Percentiles rank a stretch among this genome's conserved stretches.
phyloP scores from a whole-genome alignment of 2,113 vertebrate genomes.

The Lichenostomus cassidix region DNA sequence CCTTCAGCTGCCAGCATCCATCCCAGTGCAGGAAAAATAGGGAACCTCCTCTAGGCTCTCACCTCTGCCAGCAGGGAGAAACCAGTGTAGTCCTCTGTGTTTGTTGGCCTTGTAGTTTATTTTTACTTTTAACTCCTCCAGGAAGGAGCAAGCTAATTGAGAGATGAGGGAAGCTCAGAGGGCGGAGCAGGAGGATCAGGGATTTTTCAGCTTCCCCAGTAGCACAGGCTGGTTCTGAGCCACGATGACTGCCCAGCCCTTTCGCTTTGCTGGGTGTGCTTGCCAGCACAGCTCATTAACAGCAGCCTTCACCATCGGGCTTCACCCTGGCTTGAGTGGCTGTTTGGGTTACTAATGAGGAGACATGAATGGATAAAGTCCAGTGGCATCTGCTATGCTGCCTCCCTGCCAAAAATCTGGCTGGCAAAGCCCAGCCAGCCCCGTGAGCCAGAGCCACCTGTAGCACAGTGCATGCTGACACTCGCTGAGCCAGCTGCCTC shows the following conservation, averaged over 20 bases:
- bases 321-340: neutral
- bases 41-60: neutral
- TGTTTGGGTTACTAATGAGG: neutral
- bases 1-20: neutral
- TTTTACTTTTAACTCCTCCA: neutral
- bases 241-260: neutral
- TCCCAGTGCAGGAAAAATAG: fast-evolving
- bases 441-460: neutral
- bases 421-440: neutral
- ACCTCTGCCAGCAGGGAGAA: neutral
- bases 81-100: fast-evolving
- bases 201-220: neutral
- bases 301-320: neutral
- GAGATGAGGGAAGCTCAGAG: neutral
- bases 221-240: neutral
- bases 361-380: neutral
- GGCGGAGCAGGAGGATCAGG: neutral
- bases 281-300: neutral
- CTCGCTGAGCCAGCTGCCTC: neutral
- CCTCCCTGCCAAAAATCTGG: neutral
- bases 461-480: fast-evolving
- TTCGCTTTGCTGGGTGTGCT: neutral
- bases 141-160: neutral
- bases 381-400: neutral
- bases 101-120: neutral